Base-by-base conservation (phyloP, 2,797 vertebrate genomes). In the Sarcophilus harrisii region DNA sequence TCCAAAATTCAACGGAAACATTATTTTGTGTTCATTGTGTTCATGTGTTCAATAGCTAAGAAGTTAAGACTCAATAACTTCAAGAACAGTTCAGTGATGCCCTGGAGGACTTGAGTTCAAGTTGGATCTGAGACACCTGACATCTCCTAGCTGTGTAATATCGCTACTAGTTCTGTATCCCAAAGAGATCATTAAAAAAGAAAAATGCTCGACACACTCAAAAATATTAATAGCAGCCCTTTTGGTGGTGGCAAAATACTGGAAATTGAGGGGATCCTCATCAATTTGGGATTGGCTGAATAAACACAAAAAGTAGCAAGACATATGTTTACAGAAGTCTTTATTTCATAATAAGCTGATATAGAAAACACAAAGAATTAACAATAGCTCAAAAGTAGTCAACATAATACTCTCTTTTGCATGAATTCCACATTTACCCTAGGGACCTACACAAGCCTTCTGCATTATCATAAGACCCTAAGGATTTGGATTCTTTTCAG, bases 21-120 rank as follows among this genome's bases (percentile, higher is more conserved):
- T 57, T 90, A 27, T 55, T 97, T 57, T 52, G 52, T 52, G 6
- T 93, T 95, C 91, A 49, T 21, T 92, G 11, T 93, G 49, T 32
- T 58, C 9, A n/a, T 32, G 32, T 66, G 32, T 28, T 32, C 52
- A 52, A 30, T 30, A 66, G 58, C n/a, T 21, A 96, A 94, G 60
- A 93, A 13, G 54, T 21, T 95, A 49, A n/a, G 18, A 30, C n/a
- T 91, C 93, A 58, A 27, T 18, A 93, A 52, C 52, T 52, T 52
- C 52, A 52, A 52, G 52, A 55, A 54, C 54, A 55, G 9, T 55
- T 55, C 54, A 55, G 54, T 55, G 54, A 6, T 54, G 54, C 54
- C 9, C 54, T 55, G 54, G 54, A 55, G 9, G 10, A 55, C 54
- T 55, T 55, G 54, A 55, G 10, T 55, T 55, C 54, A 55, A 55